These are phyloP conservation scores for Microcebus murinus DNA, from an alignment of 2,113 vertebrate species.

Conservation along the genomic window DNA sequence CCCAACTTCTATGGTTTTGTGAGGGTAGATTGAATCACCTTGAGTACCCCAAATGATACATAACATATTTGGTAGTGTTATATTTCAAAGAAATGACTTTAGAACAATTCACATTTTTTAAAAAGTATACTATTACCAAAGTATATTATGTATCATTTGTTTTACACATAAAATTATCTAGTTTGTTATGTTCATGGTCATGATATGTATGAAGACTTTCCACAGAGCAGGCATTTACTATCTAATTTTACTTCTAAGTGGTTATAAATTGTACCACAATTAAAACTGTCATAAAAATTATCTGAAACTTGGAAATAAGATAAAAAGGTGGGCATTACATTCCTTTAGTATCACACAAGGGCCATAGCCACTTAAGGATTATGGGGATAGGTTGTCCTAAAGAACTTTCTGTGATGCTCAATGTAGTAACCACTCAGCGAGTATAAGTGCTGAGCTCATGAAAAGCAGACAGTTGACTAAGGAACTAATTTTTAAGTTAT, in stretches of 20 bases:
- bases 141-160: background rate
- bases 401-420: background rate
- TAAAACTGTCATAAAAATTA: background rate
- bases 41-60: background rate
- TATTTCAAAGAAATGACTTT: background rate
- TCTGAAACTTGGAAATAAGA: background rate
- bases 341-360: background rate
- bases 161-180: background rate
- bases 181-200: background rate
- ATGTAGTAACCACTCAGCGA: background rate
- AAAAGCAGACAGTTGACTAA: background rate
- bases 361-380: background rate
- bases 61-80: background rate
- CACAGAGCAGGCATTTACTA: background rate
- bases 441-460: accelerated
- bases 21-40: too few relatives aligned
- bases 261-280: background rate
- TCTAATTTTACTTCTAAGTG: background rate
- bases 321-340: background rate
- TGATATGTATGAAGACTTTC: background rate
- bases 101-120: background rate
- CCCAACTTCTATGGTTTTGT: background rate
- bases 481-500: background rate
- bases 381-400: background rate
- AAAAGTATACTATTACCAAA: background rate